These are phyloP conservation scores for Polyodon spathula DNA, from an alignment of 2,113 vertebrate species.

Conservation along the genomic window DNA sequence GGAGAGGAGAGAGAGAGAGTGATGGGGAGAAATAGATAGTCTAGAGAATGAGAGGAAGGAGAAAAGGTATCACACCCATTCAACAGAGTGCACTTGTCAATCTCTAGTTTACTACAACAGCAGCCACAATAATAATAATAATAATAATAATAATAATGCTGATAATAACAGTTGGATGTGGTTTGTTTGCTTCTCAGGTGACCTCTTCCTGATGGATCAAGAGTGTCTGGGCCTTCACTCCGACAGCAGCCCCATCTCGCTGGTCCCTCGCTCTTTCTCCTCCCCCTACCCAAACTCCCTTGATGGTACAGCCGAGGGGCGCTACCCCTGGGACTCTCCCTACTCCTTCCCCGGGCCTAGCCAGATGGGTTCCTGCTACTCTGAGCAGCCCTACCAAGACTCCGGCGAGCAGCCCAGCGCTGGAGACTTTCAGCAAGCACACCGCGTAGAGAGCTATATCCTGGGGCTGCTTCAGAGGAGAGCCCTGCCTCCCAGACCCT, in stretches of 20 bases:
- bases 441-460: conserved; percentile 70
- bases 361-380: no score
- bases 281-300: conserved; percentile 57
- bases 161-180: no score
- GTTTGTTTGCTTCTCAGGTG: conserved; percentile 23
- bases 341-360: conserved; percentile 14
- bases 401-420: conserved; percentile 32
- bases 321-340: conserved; percentile 33
- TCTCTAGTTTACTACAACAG: no score
- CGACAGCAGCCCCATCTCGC: conserved; percentile 27
- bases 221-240: conserved; percentile 28
- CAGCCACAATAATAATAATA: no score
- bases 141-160: no score
- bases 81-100: no score
- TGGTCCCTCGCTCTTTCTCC: conserved; percentile 71
- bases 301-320: conserved; percentile 49
- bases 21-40: no score
- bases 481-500: conserved; percentile 44
- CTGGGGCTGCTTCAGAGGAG: conserved; percentile 61
- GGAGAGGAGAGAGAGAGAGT: no score
- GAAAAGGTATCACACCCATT: no score
- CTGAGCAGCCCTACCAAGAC: conserved; percentile 10
- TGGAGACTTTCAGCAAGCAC: conserved; percentile 46
- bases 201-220: conserved; percentile 4
- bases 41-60: no score